phyloP scores from a whole-genome alignment of 2,797 vertebrate species.

The Labroides dimidiatus region DNA sequence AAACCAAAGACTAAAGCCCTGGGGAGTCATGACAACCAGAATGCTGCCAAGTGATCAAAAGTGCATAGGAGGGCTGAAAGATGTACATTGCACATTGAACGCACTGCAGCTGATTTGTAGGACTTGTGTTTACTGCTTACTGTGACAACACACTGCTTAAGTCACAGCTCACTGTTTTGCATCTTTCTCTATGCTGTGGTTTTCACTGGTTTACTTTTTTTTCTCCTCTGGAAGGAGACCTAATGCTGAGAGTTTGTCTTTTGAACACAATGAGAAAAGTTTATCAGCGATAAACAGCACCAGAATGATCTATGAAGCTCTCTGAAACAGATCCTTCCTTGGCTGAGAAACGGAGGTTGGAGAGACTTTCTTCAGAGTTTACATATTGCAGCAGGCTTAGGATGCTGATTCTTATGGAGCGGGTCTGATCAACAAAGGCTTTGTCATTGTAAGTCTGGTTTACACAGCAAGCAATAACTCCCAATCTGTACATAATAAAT shows the following conservation, averaged over 20 bases:
- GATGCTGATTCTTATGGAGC: constrained; percentile 1
- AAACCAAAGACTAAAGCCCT: not conserved
- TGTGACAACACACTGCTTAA: constrained; percentile 1
- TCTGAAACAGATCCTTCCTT: constrained; percentile 37
- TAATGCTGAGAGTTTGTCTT: constrained; percentile 37
- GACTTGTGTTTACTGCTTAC: not conserved
- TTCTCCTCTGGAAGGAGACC: constrained; percentile 18
- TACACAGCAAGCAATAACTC: not conserved
- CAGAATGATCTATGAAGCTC: constrained; percentile 38
- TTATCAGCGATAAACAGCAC: constrained; percentile 39
- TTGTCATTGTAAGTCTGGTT: constrained; percentile 12
- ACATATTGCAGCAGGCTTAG: constrained; percentile 10
- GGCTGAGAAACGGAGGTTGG: constrained; percentile 13
- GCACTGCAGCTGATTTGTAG: constrained; percentile 4
- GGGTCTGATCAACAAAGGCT: constrained; percentile 15
- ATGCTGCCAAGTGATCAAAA: not conserved
- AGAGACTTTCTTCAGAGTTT: constrained; percentile 2
- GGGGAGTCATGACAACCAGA: not conserved
- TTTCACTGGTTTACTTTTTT: constrained; percentile 7
- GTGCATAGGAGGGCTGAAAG: not conserved
- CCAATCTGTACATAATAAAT: constrained; percentile 16
- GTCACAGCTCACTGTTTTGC: not conserved
- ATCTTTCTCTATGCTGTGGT: constrained; percentile 11
- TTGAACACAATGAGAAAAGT: constrained; percentile 42
- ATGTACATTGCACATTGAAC: not conserved